Percentiles rank a stretch among this genome's conserved stretches.
These are phyloP conservation scores for Gastracanthus pulcherrimus DNA, from an alignment of 2,888 invertebrate genomes.

Conservation along the genomic window DNA sequence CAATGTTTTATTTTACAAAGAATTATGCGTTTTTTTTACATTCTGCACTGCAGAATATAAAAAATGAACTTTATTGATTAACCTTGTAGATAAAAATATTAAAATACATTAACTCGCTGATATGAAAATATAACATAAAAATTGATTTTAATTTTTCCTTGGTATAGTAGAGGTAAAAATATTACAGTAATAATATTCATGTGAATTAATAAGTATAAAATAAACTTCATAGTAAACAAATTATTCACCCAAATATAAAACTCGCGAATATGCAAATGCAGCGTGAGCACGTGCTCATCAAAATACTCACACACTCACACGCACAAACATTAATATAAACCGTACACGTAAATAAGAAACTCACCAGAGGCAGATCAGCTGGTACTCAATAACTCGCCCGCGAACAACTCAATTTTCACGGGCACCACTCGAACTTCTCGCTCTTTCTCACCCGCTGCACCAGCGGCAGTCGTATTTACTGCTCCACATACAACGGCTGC, in stretches of 20 bases:
- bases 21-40: no score
- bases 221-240: no score
- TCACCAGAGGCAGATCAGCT: neutral
- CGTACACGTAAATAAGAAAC: neutral
- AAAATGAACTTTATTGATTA: neutral
- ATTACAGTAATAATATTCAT: no score
- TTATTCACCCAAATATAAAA: no score
- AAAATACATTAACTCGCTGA: neutral
- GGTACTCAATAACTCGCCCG: neutral
- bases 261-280: neutral
- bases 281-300: neutral
- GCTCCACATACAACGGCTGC: neutral
- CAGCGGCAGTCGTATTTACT: neutral
- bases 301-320: no score
- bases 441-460: neutral
- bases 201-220: no score
- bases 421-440: neutral
- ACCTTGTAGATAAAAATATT: constrained; percentile 17
- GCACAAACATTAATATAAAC: no score
- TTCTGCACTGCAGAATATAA: neutral
- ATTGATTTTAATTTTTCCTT: no score
- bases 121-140: no score
- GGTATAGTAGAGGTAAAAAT: no score
- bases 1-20: no score
- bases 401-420: neutral